Evolutionary conservation across 2,888 invertebrate genomes (phyloP).

Genomic region (Tolmerus cingulatus): DNA sequence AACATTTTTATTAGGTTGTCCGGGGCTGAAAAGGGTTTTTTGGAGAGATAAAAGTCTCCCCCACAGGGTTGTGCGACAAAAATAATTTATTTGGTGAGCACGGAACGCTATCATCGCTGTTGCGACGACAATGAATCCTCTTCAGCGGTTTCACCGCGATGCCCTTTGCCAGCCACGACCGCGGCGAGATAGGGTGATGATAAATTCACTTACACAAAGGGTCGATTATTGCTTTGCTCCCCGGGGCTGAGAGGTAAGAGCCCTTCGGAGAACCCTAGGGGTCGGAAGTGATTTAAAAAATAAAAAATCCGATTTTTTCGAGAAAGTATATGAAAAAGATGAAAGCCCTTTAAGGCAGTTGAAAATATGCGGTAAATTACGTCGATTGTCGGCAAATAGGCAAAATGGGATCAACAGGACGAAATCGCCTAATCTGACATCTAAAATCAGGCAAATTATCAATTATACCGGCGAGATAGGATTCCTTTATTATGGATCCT

Average conservation of each 20-base stretch:
- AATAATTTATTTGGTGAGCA: constrained; percentile 26
- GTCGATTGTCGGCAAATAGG: not conserved
- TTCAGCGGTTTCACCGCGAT: not conserved
- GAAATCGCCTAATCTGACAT: constrained; percentile 28
- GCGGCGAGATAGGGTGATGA: constrained; percentile 19
- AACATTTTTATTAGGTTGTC: constrained; percentile 39
- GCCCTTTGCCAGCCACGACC: constrained; percentile 13
- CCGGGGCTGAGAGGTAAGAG: constrained; percentile 4
- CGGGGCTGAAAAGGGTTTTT: constrained; percentile 11
- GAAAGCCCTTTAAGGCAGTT: not conserved
- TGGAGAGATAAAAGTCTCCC: constrained; percentile 24
- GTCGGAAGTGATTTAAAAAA: constrained; percentile 39
- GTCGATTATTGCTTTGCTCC: constrained; percentile 25
- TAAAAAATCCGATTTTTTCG: not conserved
- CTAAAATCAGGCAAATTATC: constrained; percentile 37
- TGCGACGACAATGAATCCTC: constrained; percentile 15
- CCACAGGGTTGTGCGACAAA: not conserved
- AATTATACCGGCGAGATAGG: not conserved
- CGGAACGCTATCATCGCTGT: not conserved
- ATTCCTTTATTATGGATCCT: not conserved
- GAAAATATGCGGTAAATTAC: constrained; percentile 22
- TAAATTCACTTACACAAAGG: constrained; percentile 42
- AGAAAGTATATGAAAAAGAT: not conserved
- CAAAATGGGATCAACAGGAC: constrained; percentile 28
- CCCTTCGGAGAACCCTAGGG: not conserved